These are phyloP conservation scores for Mastomys coucha DNA, from an alignment of 2,113 vertebrate species.

Conservation along the genomic window DNA sequence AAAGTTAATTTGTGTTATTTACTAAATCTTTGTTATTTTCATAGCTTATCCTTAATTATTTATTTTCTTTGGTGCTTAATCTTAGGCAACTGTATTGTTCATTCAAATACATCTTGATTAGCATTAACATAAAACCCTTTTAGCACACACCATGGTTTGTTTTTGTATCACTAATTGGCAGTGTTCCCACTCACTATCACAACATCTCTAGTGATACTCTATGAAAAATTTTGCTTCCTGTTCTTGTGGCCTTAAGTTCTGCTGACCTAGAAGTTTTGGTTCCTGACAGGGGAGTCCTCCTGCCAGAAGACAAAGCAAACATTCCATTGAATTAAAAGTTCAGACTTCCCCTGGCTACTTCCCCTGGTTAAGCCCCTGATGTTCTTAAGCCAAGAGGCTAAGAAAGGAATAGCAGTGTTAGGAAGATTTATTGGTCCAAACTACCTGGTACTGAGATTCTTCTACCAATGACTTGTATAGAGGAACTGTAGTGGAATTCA, in stretches of 20 bases:
- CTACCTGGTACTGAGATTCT: neutral
- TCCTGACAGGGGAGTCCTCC: neutral
- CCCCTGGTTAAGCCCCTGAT: neutral
- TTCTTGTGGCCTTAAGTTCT: neutral
- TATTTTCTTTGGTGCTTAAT: neutral
- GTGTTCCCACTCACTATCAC: neutral
- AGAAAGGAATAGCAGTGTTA: neutral
- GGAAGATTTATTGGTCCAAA: neutral
- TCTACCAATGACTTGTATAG: neutral
- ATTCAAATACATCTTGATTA: neutral
- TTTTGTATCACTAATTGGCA: neutral
- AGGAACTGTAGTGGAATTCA: neutral
- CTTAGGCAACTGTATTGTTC: neutral
- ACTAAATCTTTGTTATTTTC: neutral
- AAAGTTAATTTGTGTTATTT: conserved; percentile 2
- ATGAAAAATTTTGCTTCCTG: neutral
- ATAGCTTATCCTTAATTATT: neutral
- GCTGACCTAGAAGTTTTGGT: neutral
- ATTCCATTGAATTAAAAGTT: neutral
- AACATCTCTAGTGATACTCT: neutral
- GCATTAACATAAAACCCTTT: neutral
- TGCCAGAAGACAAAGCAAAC: neutral
- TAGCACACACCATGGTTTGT: neutral
- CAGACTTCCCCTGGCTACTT: neutral
- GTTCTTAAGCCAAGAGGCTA: neutral